Base-by-base conservation (phyloP, 2,888 invertebrate species). In the Dioctria rufipes region DNA sequence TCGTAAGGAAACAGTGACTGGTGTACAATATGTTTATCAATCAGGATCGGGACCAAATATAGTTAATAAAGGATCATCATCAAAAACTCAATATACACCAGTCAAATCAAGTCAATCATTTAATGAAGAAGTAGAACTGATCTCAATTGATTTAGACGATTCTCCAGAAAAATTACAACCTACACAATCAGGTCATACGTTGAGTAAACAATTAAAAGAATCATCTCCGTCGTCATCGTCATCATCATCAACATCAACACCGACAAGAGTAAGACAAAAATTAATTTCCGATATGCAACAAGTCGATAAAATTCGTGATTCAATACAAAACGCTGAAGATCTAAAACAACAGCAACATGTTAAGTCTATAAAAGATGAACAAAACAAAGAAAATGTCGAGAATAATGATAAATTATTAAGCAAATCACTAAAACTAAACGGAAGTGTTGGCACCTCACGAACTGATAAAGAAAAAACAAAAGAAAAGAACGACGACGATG, bases 241-340 rank as follows among this genome's bases (percentile, higher is more conserved):
- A 40, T 42, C 60, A n/a, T 54, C 54, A 51, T 49, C 60, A 58
- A 54, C 46, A 6, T 6, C 54, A 54, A 42, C 54, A 51, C 40
- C 60, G 42, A 54, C 46, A 6, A 4, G 11, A 54, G 60, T 46
- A 39, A n/a, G 54, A 6, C 25, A 40, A 11, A 25, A 25, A 25
- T 13, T 54, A 40, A 40, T 49, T 4, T 66, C 46, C 77, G 67
- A 80, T 51, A 81, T 81, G 81, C 81, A 81, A 43, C 81, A 81
- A 80, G 78, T 81, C 37, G 80, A 81, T 69, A 80, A 80, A 78
- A 80, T 80, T 61, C 78, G 69, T 6, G 81, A 81, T 63, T 69
- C 71, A 37, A 77, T 81, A 66, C 78, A 78, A 66, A 78, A 40
- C 51, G 54, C 78, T 9, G 78, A 78, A 66, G 78, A 78, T 66